These are phyloP conservation scores for Achatina immaculata DNA, from an alignment of 1,140 invertebrate genomes.

Conservation along the genomic window DNA sequence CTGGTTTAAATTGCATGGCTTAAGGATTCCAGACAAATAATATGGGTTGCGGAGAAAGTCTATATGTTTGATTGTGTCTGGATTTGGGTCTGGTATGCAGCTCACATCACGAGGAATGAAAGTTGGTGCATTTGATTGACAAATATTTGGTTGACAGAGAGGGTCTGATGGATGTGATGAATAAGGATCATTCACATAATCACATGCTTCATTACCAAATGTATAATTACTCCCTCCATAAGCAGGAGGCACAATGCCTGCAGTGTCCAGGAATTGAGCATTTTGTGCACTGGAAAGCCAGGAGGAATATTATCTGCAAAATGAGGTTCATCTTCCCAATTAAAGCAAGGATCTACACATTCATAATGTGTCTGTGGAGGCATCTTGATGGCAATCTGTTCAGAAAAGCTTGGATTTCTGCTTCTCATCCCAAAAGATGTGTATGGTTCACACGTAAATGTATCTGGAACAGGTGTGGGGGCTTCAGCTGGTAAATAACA, in stretches of 20 bases:
- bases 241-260: too few relatives aligned
- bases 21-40: neutral
- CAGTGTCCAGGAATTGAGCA: too few relatives aligned
- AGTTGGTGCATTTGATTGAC: too few relatives aligned
- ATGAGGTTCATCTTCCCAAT: neutral
- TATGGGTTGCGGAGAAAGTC: constrained; percentile 9
- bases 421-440: too few relatives aligned
- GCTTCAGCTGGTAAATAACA: too few relatives aligned
- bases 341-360: neutral
- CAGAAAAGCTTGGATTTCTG: neutral
- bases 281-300: neutral
- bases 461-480: too few relatives aligned
- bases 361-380: neutral
- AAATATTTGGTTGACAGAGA: too few relatives aligned
- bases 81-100: neutral
- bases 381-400: constrained; percentile 10
- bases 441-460: neutral
- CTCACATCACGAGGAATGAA: neutral
- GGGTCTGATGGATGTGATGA: too few relatives aligned
- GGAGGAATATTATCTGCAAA: too few relatives aligned
- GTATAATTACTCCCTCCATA: too few relatives aligned
- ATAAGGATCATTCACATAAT: too few relatives aligned
- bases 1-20: neutral
- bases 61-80: neutral
- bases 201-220: too few relatives aligned